Base-by-base conservation (phyloP, 2,113 vertebrate species). In the Oenanthe oenanthe region DNA sequence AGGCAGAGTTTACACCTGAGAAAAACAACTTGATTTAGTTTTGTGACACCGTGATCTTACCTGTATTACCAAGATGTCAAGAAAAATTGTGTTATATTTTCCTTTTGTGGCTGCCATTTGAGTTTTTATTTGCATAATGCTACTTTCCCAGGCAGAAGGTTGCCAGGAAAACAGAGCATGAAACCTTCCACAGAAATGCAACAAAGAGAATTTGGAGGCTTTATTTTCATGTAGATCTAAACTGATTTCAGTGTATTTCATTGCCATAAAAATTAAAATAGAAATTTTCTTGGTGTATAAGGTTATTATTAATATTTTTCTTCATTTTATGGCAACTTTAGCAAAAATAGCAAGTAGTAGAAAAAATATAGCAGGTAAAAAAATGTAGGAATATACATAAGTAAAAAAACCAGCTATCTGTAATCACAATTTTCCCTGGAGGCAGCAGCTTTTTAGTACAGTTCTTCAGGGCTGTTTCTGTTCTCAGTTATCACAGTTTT, bases 401-500 rank as follows among this genome's bases (percentile, higher is more conserved):
- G 21, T 91, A 62, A 67, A 42, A 60, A 84, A 54, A 12, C 0
- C 16, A 73, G 25, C 61, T 74, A 3, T 16, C 40, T 48, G 58
- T 61, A 58, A n/a, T 3, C 45, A 73, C 58, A 36, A 4, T 38
- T 25, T 26, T 31, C 32, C n/a, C 16, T 38, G 51, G 77, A 80
- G 77, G 45, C 4, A 43, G 34, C 29, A 63, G n/a, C 12, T 63
- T 74, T 90, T 75, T 38, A 78, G 54, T 68, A 50, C 29, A 36
- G 28, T 53, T 89, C 61, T 94, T 93, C 56, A 66, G 34, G 32
- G 51, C 34, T 63, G 22, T 81, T 96, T 93, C 10, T 31, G 38
- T 89, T 84, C 73, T 70, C 24, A 56, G 48, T 94, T 95, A 61
- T 88, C 82, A 87, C 28, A 58, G 67, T 84, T 95, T 82, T 82